Conservation (phyloP, 2,888 invertebrate genomes). For the Acronicta alni region DNA sequence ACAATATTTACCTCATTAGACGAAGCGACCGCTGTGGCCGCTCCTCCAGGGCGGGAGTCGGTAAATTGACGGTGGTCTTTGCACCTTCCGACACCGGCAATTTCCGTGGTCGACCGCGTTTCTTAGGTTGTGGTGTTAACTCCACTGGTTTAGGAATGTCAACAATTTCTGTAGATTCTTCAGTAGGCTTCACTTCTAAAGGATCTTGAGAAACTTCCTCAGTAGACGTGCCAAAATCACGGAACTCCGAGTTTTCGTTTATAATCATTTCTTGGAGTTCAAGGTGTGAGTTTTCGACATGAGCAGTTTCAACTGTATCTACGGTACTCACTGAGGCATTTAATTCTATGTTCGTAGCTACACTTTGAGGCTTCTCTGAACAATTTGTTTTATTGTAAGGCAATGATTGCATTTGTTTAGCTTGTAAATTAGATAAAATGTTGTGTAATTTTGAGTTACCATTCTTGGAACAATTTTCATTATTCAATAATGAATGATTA, state of each 20-base stretch:
- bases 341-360: conserved; percentile 73
- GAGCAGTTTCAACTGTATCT: conserved; percentile 71
- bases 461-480: conserved; percentile 85
- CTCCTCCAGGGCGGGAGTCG: conserved; percentile 82
- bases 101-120: conserved; percentile 85
- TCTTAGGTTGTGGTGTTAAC: conserved; percentile 82
- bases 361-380: conserved; percentile 69
- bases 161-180: conserved; percentile 57
- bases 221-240: conserved; percentile 71
- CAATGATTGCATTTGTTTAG: conserved; percentile 79
- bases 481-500: conserved; percentile 79
- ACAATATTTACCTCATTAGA: conserved; percentile 75
- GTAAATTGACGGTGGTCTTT: conserved; percentile 69
- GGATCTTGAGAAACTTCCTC: conserved; percentile 85
- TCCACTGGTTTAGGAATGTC: conserved; percentile 67
- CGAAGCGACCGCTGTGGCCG: conserved; percentile 84
- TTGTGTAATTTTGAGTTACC: conserved; percentile 87
- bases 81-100: conserved; percentile 77
- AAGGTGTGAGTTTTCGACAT: conserved; percentile 72
- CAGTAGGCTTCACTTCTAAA: conserved; percentile 75
- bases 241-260: conserved; percentile 83
- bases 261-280: conserved; percentile 82
- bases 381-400: conserved; percentile 74
- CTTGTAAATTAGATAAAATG: conserved; percentile 83
- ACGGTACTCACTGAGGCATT: conserved; percentile 79